phyloP scores from a whole-genome alignment of 2,888 invertebrate genomes.

The Apotomis capreana region DNA sequence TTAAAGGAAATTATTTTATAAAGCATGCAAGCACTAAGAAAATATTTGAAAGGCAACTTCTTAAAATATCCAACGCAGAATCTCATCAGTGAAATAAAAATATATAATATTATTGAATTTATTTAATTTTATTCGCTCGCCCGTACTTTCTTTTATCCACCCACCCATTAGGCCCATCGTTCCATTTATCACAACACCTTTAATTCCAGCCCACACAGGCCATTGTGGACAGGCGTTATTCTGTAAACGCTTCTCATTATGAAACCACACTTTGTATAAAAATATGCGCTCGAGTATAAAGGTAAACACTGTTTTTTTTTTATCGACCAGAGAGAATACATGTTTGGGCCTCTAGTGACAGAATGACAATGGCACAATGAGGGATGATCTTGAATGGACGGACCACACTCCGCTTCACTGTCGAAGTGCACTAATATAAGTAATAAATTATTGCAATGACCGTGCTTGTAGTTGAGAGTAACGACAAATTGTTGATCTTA shows the following conservation, averaged over 20 bases:
- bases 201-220: slow-evolving; percentile 73
- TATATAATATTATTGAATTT: not conserved
- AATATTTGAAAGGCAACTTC: too few relatives aligned
- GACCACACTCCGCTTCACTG: slow-evolving; percentile 69
- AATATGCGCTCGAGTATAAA: slow-evolving; percentile 81
- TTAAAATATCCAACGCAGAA: too few relatives aligned
- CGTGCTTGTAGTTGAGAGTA: slow-evolving; percentile 29
- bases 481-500: slow-evolving; percentile 29
- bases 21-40: too few relatives aligned
- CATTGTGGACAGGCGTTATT: slow-evolving; percentile 80
- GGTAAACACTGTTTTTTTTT: slow-evolving; percentile 81
- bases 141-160: slow-evolving; percentile 56
- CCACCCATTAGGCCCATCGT: slow-evolving; percentile 48
- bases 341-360: slow-evolving; percentile 80
- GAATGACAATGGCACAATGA: slow-evolving; percentile 75
- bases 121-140: not conserved
- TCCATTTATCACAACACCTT: slow-evolving; percentile 74
- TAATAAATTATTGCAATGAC: slow-evolving; percentile 57
- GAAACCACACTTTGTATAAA: slow-evolving; percentile 80
- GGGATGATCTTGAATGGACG: slow-evolving; percentile 77
- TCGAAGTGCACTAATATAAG: slow-evolving; percentile 51
- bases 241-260: slow-evolving; percentile 81
- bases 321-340: slow-evolving; percentile 71
- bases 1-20: too few relatives aligned
- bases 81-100: too few relatives aligned